Evolutionary conservation across 2,113 vertebrate species (phyloP).

Genomic region (Eulemur macaco): DNA sequence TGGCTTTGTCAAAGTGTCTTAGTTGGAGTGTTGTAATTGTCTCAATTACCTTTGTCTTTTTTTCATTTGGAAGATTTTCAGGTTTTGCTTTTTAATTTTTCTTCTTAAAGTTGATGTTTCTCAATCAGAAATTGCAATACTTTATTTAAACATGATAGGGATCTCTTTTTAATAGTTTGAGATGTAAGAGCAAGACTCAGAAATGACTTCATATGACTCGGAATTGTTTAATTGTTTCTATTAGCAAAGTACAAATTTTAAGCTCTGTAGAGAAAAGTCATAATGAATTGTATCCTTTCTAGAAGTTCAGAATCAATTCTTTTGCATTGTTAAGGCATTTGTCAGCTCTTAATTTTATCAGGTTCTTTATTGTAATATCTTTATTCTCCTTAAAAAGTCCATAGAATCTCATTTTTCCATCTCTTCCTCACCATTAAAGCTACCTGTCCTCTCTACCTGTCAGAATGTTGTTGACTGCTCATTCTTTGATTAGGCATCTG

Average conservation of each 20-base stretch:
- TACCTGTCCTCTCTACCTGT: background rate
- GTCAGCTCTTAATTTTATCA: conserved; percentile 14
- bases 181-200: background rate
- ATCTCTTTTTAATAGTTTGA: background rate
- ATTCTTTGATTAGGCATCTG: background rate
- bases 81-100: background rate
- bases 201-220: background rate
- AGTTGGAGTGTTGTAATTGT: background rate
- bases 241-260: conserved; percentile 7
- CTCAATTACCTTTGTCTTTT: background rate
- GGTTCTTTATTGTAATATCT: background rate
- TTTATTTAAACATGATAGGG: background rate
- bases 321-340: conserved; percentile 40
- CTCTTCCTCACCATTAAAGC: background rate
- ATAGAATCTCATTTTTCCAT: background rate
- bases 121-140: background rate
- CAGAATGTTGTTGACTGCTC: background rate
- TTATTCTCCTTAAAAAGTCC: background rate
- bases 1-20: conserved; percentile 30
- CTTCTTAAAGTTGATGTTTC: conserved; percentile 25
- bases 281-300: conserved; percentile 47
- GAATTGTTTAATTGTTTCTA: conserved; percentile 37
- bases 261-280: conserved; percentile 3
- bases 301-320: conserved; percentile 54
- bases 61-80: background rate